Conservation (phyloP, 2,113 vertebrate genomes). For the Gadus macrocephalus region DNA sequence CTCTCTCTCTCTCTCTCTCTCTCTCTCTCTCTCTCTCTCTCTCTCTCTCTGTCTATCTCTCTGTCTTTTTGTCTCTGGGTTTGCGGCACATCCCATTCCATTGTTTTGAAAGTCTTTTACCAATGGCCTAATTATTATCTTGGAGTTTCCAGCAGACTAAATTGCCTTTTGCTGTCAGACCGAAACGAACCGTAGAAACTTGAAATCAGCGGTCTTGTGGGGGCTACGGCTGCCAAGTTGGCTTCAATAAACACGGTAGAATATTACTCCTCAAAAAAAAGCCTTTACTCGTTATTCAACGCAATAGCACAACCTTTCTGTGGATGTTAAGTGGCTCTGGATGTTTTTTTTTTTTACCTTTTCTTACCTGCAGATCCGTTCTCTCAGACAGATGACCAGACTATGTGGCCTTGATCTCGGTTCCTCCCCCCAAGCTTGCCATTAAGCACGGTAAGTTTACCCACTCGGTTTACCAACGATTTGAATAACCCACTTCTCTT, state of each 20-base stretch:
- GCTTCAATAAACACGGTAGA: background rate
- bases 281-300: background rate
- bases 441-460: slow-evolving; percentile 44
- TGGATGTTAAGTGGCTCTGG: background rate
- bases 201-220: slow-evolving; percentile 5
- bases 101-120: background rate
- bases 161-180: slow-evolving; percentile 21
- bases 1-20: too few relatives aligned
- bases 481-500: background rate
- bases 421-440: slow-evolving; percentile 39
- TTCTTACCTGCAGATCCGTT: slow-evolving; percentile 37
- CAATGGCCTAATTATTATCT: background rate
- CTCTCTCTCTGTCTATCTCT: too few relatives aligned
- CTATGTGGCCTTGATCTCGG: slow-evolving; percentile 56
- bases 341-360: background rate
- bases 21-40: too few relatives aligned
- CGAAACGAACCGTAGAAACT: slow-evolving; percentile 23
- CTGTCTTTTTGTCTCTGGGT: too few relatives aligned
- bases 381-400: slow-evolving; percentile 30
- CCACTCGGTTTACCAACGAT: background rate
- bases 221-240: background rate
- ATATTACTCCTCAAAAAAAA: background rate
- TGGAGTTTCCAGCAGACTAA: slow-evolving; percentile 1
- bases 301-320: background rate
- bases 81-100: background rate